Percentiles rank a stretch among this genome's conserved stretches.
These are phyloP conservation scores for Congeria kusceri DNA, from an alignment of 2,888 invertebrate species.

Conservation along the genomic window DNA sequence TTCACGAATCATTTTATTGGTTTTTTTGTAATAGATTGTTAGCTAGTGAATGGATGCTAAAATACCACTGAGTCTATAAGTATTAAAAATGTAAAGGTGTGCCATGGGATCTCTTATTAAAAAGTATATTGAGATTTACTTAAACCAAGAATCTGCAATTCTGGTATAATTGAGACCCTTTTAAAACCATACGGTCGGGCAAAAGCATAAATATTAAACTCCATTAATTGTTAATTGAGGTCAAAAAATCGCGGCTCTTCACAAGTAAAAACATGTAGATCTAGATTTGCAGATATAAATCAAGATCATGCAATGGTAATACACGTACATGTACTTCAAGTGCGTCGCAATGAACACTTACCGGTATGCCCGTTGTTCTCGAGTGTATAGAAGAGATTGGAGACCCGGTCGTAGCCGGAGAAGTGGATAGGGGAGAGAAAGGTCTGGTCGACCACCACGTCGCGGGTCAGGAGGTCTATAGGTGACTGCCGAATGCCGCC, in stretches of 20 bases:
- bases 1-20: too few relatives aligned
- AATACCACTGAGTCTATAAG: too few relatives aligned
- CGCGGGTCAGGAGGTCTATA: conserved; percentile 65
- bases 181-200: not conserved
- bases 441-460: conserved; percentile 63
- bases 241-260: not conserved
- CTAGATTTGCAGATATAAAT: not conserved
- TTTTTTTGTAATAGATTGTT: too few relatives aligned
- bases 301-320: not conserved
- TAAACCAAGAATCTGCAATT: too few relatives aligned
- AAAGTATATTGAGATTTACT: too few relatives aligned
- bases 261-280: not conserved
- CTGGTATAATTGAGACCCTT: too few relatives aligned
- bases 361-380: conserved; percentile 73
- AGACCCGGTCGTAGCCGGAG: conserved; percentile 51
- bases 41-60: too few relatives aligned
- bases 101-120: too few relatives aligned
- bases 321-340: not conserved
- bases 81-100: too few relatives aligned
- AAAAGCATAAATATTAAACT: conserved; percentile 2
- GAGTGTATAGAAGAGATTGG: conserved; percentile 53
- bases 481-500: conserved; percentile 75
- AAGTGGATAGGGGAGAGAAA: conserved; percentile 66
- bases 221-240: not conserved
- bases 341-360: conserved; percentile 42